Evolutionary conservation across 2,888 invertebrate species (phyloP), one percentile per base, ranked within the genome.

Genomic region (Cephalotes varians): DNA sequence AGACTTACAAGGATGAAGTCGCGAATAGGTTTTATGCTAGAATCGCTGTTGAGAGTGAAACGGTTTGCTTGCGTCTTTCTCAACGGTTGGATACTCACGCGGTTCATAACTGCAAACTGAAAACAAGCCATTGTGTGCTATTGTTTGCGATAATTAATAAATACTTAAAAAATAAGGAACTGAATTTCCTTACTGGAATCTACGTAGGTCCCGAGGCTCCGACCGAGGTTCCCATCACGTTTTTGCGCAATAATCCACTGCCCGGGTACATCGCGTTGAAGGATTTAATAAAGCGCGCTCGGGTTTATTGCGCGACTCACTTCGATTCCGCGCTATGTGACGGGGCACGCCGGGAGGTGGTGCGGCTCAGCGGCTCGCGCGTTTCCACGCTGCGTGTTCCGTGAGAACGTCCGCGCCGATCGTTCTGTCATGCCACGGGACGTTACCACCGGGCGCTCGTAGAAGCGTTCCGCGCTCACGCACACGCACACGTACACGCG

Each of bases 361-460:
- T 37, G 37, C 58, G 44, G 12, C 34, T 65, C 44, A 25, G 56
- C 25, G 37, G 40, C 44, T 44, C 71, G 73, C 47, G 51, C 79
- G 74, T 81, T 87, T 85, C 80, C 65, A 77, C 67, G 28, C 69
- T 54, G 80, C 71, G 34, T 76, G 83, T 85, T 80, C 86, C 89
- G 89, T 89, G 89, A 89, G 90, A 89, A 89, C 88, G 85, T 85
- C 65, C 40, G 76, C 65, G 62, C 34, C 47, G 71, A 49, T 40
- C 79, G 65, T 58, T 54, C 81, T 65, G 40, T 40, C 79, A 28
- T 9, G 34, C 74, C 28, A n/a, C 34, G 37, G 51, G 51, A 40
- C 83, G 83, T 83, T 82, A 77, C 51, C 84, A 73, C 79, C 80
- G 83, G 60, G 60, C 85, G 83, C 44, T 47, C 74, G 37, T 21